A percentile compares a stretch with the other conserved stretches of the same genome.
phyloP scores from a whole-genome alignment of 2,113 vertebrate genomes.

The Monarcha castaneiventris region DNA sequence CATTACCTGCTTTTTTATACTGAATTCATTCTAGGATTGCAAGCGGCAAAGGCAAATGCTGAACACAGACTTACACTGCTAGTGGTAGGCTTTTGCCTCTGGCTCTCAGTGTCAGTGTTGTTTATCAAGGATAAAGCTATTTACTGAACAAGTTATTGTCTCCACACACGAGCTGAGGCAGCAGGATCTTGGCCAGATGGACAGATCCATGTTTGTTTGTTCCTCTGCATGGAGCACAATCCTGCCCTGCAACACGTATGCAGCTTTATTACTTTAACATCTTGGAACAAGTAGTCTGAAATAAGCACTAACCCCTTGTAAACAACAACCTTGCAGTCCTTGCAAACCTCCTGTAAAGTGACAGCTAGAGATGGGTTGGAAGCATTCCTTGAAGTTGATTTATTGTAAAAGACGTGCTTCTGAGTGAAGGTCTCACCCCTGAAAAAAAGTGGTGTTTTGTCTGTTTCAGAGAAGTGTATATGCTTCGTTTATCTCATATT shows the following conservation, averaged over 20 bases:
- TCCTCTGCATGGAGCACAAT: background rate
- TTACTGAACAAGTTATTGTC: background rate
- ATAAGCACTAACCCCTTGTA: background rate
- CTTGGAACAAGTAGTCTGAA: background rate
- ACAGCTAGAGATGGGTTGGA: background rate
- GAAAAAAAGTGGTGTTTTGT: background rate
- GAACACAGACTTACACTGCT: background rate
- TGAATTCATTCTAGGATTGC: background rate
- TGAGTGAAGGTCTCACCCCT: background rate
- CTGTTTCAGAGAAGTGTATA: background rate
- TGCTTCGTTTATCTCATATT: background rate
- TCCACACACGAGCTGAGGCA: background rate
- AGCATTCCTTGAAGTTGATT: background rate
- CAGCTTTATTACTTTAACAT: background rate
- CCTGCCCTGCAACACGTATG: background rate
- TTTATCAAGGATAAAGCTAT: background rate
- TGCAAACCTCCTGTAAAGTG: background rate
- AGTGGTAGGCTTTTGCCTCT: background rate
- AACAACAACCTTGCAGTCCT: background rate
- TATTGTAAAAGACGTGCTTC: background rate
- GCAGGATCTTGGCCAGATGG: background rate
- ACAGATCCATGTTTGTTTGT: background rate
- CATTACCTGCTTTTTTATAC: background rate
- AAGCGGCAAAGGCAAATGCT: background rate
- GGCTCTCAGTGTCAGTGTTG: background rate